Conservation (phyloP, 2,888 invertebrate species). For the Megamerina dolium region DNA sequence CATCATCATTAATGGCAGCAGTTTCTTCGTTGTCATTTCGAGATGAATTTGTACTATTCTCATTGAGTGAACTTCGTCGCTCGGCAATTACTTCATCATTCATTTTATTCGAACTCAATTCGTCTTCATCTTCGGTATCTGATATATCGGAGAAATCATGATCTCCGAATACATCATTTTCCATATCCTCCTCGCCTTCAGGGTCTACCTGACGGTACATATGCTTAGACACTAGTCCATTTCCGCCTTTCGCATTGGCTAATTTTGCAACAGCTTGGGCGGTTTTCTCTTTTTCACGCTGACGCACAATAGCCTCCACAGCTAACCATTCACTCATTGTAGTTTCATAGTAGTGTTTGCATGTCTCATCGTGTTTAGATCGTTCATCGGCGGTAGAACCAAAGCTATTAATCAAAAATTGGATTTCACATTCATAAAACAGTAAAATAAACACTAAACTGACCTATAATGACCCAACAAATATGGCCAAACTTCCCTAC, state of each 20-base stretch:
- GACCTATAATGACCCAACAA: slow-evolving; percentile 75
- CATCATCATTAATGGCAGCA: slow-evolving; percentile 3
- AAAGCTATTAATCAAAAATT: slow-evolving; percentile 50
- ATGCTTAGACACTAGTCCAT: slow-evolving; percentile 4
- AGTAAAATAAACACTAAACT: slow-evolving; percentile 21
- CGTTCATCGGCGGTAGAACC: slow-evolving; percentile 65
- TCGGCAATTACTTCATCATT: slow-evolving; percentile 23
- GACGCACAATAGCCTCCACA: slow-evolving; percentile 85
- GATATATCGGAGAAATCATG: slow-evolving; percentile 53
- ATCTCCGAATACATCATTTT: slow-evolving; percentile 53
- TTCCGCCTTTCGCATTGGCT: slow-evolving; percentile 46
- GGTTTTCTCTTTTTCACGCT: slow-evolving; percentile 74
- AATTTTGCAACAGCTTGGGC: slow-evolving; percentile 73
- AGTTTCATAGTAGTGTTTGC: slow-evolving; percentile 75
- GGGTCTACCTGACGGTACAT: slow-evolving; percentile 44
- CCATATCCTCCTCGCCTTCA: slow-evolving; percentile 53
- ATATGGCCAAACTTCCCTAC: slow-evolving; percentile 84
- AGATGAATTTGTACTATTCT: slow-evolving; percentile 28
- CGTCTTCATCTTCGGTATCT: slow-evolving; percentile 48
- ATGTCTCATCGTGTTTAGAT: slow-evolving; percentile 58
- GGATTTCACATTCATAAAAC: neutral
- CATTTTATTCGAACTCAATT: slow-evolving; percentile 22
- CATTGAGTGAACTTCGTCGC: neutral
- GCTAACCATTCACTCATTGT: slow-evolving; percentile 94
- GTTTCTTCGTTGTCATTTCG: slow-evolving; percentile 27